Base-by-base conservation (phyloP, 92 coral and sea anemone species). In the Epizoanthus stellaris region DNA sequence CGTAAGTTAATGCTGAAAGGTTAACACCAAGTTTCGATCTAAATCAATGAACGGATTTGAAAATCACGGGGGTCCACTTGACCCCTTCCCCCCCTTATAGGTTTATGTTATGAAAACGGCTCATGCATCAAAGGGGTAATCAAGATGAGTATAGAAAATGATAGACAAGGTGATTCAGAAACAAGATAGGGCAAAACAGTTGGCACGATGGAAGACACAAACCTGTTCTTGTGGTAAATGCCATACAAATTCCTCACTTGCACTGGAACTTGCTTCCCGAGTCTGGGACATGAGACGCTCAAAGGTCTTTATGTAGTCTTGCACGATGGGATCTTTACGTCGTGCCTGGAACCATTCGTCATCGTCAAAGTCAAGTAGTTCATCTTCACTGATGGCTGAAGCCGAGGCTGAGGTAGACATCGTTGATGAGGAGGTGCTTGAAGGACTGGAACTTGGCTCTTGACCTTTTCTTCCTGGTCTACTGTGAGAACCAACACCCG, bases 301-400 rank as follows among this genome's bases (percentile, higher is more conserved):
- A 53, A 92, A 96, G 20, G 98, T 93, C 56, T 91, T 92, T 36
- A 96, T 94, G 75, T 96, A 96, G 71, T 96, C 96, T 80, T 94
- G 92, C 65, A 96, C 98, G n/a, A 96, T 91, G 19, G 98, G 98
- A 80, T 96, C 98, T 80, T 88, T 88, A 12, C 93, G 98, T 6
- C 93, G 95, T 25, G 91, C 91, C n/a, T 82, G 87, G 70, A 90
- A 91, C 98, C 98, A 96, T 58, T 89, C 98, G 42, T 88, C 92
- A 57, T 89, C 76, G 70, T 96, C 98, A 2, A 90, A 68, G 65
- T 92, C 95, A 45, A 75, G 73, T 76, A 89, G 81, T 19, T 84
- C 84, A 62, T 89, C 85, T 49, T 83, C 80, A 47, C 38, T 34
- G 71, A 82, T 57, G 39, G 79, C 42, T 52, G 60, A 56, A 10